A percentile compares a stretch with the other conserved stretches of the same genome.
Evolutionary conservation across 2,888 invertebrate species (phyloP).

Genomic region (Acleris holmiana): DNA sequence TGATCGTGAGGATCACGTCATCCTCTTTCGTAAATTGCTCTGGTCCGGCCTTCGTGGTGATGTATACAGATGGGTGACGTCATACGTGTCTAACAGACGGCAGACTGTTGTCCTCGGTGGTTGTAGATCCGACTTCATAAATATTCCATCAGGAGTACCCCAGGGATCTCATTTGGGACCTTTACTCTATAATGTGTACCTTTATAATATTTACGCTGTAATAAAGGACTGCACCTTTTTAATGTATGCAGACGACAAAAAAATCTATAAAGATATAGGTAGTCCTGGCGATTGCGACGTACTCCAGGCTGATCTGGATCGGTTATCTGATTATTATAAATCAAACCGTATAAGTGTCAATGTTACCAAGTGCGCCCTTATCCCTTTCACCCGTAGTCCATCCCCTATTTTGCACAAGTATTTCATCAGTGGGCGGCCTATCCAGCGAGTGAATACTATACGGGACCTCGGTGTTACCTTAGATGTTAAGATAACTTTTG

Average conservation of each 20-base stretch:
- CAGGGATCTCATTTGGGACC: constrained; percentile 36
- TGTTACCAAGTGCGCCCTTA: no score
- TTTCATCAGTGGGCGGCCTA: no score
- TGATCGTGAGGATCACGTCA: constrained; percentile 37
- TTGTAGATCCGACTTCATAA: constrained; percentile 27
- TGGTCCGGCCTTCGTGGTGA: constrained; percentile 36
- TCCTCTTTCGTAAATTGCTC: constrained; percentile 32
- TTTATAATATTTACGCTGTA: constrained; percentile 18
- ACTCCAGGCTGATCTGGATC: constrained; percentile 4
- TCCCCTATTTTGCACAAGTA: no score
- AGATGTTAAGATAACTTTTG: background rate
- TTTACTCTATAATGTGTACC: constrained; percentile 18
- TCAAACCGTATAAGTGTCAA: background rate
- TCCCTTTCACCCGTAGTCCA: no score
- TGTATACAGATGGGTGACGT: constrained; percentile 37
- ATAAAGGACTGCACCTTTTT: constrained; percentile 7
- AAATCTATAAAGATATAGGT: constrained; percentile 10
- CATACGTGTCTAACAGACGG: constrained; percentile 35
- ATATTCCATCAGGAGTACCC: constrained; percentile 35
- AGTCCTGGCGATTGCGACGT: background rate
- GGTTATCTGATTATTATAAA: background rate
- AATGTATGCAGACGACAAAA: constrained; percentile 35
- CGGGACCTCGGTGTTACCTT: background rate
- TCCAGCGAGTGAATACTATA: no score
- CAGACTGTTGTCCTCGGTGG: constrained; percentile 38